Conservation (phyloP, 2,888 invertebrate genomes). For the Andrena hattorfiana region DNA sequence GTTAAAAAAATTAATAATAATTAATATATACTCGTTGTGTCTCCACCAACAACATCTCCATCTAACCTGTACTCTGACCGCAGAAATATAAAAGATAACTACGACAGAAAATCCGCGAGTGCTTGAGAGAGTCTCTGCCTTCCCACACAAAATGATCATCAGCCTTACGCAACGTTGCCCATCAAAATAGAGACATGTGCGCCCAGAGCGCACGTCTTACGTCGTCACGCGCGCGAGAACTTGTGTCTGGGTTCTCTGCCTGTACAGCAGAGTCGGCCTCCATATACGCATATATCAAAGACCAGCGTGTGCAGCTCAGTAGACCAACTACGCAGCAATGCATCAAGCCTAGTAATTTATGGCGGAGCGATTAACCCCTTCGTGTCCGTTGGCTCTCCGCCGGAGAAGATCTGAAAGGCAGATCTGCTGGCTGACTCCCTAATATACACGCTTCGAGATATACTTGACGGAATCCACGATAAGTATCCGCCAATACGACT, state of each 20-base stretch:
- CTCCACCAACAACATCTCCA: too few species aligned
- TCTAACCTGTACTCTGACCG: too few species aligned
- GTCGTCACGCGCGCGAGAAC: constrained; percentile 23
- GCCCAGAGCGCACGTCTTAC: constrained; percentile 39
- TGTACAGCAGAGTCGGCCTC: constrained; percentile 32
- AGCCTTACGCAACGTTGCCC: constrained; percentile 17
- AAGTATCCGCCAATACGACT: constrained; percentile 18
- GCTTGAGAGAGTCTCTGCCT: too few species aligned
- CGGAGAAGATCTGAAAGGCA: constrained; percentile 79
- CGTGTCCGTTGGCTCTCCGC: constrained; percentile 49
- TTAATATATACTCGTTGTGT: background rate
- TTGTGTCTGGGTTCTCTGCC: background rate
- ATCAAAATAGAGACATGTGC: constrained; percentile 44
- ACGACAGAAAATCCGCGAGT: too few species aligned
- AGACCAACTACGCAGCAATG: constrained; percentile 78
- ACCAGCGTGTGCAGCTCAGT: constrained; percentile 71
- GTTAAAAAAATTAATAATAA: background rate
- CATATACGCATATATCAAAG: constrained; percentile 73
- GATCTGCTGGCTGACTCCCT: constrained; percentile 69
- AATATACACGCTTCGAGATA: constrained; percentile 59
- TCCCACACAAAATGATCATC: background rate
- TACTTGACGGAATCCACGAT: constrained; percentile 27
- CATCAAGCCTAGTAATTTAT: constrained; percentile 81
- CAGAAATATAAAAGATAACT: too few species aligned
- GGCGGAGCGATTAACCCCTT: constrained; percentile 79